Conservation (phyloP, 2,797 vertebrate species). For the Sphenopsis melanotis region DNA sequence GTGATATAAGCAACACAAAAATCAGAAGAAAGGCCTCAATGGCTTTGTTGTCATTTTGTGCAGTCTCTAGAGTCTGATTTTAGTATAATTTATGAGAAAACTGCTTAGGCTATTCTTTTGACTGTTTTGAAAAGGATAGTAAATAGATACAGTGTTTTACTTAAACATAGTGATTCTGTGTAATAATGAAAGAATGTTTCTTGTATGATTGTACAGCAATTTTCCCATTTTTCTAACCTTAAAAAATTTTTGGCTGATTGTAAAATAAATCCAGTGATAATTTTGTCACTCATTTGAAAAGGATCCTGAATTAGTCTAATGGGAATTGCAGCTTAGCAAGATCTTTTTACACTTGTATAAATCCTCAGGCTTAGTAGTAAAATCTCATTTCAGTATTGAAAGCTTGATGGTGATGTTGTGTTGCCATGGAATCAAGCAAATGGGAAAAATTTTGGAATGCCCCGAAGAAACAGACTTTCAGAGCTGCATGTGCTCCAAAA, state of each 20-base stretch:
- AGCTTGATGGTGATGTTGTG: slow-evolving; percentile 21
- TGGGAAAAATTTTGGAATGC: slow-evolving; percentile 35
- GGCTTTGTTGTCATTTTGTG: not conserved
- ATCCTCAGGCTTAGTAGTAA: slow-evolving; percentile 25
- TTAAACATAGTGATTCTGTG: not conserved
- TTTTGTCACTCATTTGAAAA: not conserved
- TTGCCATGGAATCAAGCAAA: slow-evolving; percentile 57
- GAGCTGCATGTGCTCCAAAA: not conserved
- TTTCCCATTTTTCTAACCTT: not conserved
- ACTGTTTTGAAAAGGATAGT: not conserved
- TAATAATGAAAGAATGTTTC: not conserved
- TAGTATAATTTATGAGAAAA: not conserved
- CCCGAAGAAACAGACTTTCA: not conserved
- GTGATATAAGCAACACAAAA: not conserved
- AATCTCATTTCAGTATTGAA: slow-evolving; percentile 33
- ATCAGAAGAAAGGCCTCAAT: not conserved
- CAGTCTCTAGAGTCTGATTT: not conserved
- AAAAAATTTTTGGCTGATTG: not conserved
- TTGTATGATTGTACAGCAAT: not conserved
- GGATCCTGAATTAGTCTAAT: not conserved
- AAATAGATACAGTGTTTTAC: not conserved
- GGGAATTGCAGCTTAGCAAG: not conserved
- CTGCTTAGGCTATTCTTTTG: not conserved
- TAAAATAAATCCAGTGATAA: not conserved
- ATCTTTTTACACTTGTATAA: slow-evolving; percentile 10